Percentiles rank a stretch among this genome's conserved stretches.
phyloP scores from a whole-genome alignment of 1,140 invertebrate species.

The Meteorus sp. region DNA sequence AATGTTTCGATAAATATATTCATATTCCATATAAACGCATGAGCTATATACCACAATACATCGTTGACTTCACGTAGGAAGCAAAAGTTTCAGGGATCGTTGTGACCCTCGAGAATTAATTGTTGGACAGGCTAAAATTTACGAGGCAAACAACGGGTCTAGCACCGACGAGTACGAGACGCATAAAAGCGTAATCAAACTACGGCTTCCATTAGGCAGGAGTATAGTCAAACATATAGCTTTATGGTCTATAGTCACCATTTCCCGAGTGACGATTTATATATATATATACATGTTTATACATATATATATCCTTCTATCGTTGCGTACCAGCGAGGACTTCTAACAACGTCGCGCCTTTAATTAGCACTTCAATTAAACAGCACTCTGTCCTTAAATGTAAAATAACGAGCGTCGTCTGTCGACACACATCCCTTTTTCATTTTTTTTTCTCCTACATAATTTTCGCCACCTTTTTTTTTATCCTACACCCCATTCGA shows the following conservation, averaged over 20 bases:
- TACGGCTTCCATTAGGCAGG: slow-evolving; percentile 20
- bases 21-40: no score
- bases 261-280: background rate
- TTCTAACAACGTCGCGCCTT: background rate
- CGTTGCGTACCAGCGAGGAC: background rate
- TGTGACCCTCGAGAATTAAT: slow-evolving; percentile 32
- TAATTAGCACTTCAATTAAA: slow-evolving; percentile 7
- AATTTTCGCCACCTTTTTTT: background rate
- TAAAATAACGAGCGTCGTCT: background rate
- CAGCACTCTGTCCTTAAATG: background rate
- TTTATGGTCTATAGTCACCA: background rate
- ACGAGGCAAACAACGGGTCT: slow-evolving; percentile 27
- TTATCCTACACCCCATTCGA: background rate
- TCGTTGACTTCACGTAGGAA: background rate
- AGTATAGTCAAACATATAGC: background rate
- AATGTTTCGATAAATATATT: no score
- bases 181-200: slow-evolving; percentile 25
- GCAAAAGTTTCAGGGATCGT: slow-evolving; percentile 17
- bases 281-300: no score
- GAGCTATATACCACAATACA: no score
- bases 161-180: slow-evolving; percentile 9
- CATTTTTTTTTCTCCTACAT: background rate
- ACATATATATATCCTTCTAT: background rate
- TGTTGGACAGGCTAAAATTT: slow-evolving; percentile 27
- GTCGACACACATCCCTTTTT: background rate